Base-by-base conservation (phyloP, 2,113 vertebrate genomes). In the Mesembrinibis cayennensis region DNA sequence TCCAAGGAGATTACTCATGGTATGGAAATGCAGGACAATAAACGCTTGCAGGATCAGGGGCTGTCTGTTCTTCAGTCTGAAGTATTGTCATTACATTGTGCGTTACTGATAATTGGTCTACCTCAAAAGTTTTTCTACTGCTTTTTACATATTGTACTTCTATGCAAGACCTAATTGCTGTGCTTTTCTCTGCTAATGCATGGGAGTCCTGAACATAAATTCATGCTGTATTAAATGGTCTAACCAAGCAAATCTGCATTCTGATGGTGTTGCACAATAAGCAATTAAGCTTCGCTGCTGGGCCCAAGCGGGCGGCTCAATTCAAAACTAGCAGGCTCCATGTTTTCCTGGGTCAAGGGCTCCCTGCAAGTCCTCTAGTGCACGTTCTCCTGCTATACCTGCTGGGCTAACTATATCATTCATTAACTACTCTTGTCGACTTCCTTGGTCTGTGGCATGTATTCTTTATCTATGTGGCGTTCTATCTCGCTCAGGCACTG, bases 391-490 rank as follows among this genome's bases (percentile, higher is more conserved):
- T 93, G 21, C n/a, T 63, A 6, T 47, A 40, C 34, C 72, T 74
- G 26, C 32, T 55, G 23, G 8, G 42, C 25, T 58, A 50, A 47
- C 42, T 42, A 1, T 62, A 26, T 72, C 25, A 50, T 45, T 78
- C 38, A 8, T 56, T 86, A 66, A 50, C 22, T 12, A 30, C 5
- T 55, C 45, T 30, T 1, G 0, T 30, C 7, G 32, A 11, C 69
- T 87, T 83, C 67, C 36, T 90, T 44, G 63, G 44, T 49, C 52
- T 93, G 90, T 65, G 44, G 26, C 3, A 0, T 6, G 1, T 47
- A 9, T 16, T 50, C 32, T 52, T 89, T 55, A 52, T 44, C 23
- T 47, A 27, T 4, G 7, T 0, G 1, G 7, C 1, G 0, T 76
- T 6, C 11, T 6, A 0, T 65, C 47, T 69, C 13, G 4, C 62